Base-by-base conservation (phyloP, 2,797 vertebrate genomes). In the Diplodus puntazzo region DNA sequence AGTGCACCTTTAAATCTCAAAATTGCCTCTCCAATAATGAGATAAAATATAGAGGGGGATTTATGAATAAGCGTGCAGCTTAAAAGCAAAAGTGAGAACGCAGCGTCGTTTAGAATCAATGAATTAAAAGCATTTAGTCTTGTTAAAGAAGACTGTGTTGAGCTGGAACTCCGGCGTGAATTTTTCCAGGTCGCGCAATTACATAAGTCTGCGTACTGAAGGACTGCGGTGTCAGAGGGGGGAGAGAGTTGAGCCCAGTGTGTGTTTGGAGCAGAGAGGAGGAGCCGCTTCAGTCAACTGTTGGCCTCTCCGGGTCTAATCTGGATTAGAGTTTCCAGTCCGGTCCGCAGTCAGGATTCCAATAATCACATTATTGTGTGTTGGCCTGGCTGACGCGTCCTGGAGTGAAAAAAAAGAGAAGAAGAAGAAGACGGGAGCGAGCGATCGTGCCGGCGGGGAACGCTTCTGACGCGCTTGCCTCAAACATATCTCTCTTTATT, bases 291-390 rank as follows among this genome's bases (percentile, higher is more conserved):
- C 6, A 39, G 66, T 71, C 65, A 72, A 75, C 85, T 81, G 70
- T 75, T 77, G 84, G 69, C 72, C 25, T 73, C 74, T 59, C 39
- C 46, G 17, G 6, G 20, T 80, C 77, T 94, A 93, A 94, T 95
- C 93, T 91, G 92, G 93, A 94, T 95, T 94, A 94, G 71, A 84
- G 77, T 67, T 71, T 23, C 27, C 69, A 62, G 70, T 81, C 83
- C 81, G 48, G 72, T 82, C 86, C 72, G 65, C 81, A 65, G 55
- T 71, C 81, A 67, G 81, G 86, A 82, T 65, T 72, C 73, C 79
- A 79, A 54, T 92, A 92, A 93, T 92, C 86, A 82, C 81, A 87
- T 90, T 91, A 87, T 79, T 86, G 67, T 73, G 67, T 34, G 3
- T 62, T 59, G 69, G 73, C 11, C 23, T 7, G 34, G 34, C 34